A percentile compares a stretch with the other conserved stretches of the same genome.
phyloP scores from a whole-genome alignment of 2,797 vertebrate species.

The Loris lydekkerianus region DNA sequence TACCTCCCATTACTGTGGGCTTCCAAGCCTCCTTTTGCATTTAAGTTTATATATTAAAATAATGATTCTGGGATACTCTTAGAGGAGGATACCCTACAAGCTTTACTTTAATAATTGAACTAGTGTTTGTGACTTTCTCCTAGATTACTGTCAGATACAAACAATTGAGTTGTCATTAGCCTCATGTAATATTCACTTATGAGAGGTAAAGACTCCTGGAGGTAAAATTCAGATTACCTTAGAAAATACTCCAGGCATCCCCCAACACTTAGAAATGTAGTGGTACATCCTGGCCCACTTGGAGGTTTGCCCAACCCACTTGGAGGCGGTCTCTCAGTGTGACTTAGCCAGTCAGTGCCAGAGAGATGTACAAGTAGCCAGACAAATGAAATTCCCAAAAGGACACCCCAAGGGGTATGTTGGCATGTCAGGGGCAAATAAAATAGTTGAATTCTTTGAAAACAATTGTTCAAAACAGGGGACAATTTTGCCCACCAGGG shows the following conservation, averaged over 20 bases:
- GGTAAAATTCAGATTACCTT: constrained; percentile 51
- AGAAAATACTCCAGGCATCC: constrained; percentile 11
- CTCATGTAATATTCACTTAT: constrained; percentile 11
- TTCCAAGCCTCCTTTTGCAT: constrained; percentile 27
- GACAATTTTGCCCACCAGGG: neutral
- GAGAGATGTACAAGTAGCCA: neutral
- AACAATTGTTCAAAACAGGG: neutral
- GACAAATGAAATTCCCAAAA: neutral
- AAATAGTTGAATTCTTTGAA: neutral
- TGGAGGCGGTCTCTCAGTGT: neutral
- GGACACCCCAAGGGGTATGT: neutral
- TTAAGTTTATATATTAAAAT: constrained; percentile 47
- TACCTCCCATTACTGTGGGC: neutral
- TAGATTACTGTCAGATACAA: constrained; percentile 19
- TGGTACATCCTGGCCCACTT: neutral
- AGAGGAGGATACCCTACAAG: neutral
- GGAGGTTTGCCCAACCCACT: neutral
- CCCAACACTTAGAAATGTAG: neutral
- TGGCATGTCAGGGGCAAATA: neutral
- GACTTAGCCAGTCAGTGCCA: neutral
- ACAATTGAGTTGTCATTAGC: constrained; percentile 11
- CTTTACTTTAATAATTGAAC: constrained; percentile 59
- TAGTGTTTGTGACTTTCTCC: neutral
- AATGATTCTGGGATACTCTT: constrained; percentile 6
- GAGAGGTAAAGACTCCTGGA: neutral